Base-by-base conservation (phyloP, 2,113 vertebrate species). In the Cairina moschata region DNA sequence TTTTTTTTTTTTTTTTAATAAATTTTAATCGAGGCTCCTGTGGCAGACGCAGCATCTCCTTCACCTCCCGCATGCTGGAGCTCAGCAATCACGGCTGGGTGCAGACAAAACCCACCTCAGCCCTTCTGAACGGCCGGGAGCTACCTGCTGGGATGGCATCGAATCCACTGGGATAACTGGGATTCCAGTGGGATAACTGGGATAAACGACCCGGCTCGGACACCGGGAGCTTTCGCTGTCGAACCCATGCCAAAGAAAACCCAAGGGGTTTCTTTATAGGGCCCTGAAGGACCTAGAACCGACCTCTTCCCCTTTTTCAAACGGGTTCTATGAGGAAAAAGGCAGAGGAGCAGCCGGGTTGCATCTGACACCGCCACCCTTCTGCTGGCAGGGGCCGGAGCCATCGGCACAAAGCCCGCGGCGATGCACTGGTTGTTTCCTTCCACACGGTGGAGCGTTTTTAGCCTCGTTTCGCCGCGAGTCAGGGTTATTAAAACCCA, bases 161-260 rank as follows among this genome's bases (percentile, higher is more conserved):
- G 2, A 52, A 20, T 54, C 80, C 48, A 3, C 3, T 0, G 10
- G 79, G 66, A 38, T 85, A 17, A 42, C 13, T 0, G 10, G 79
- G 66, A 52, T 22, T 54, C 80, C 48, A 3, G 3, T 0, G 10
- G 79, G 66, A 38, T 85, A 17, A 42, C 13, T 0, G 10, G 79
- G 66, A 42, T 82, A 17, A 42, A 48, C 46, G 46, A 21, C 13
- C 14, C 1, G 3, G 16, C 5, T 0, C 1, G n/a, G 77, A 52
- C 58, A 28, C 5, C 0, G 0, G 11, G 18, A 2, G 6, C 46
- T n/a, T 8, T 8, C 17, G 10, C 3, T 32, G 3, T 3, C 34
- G 18, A 71, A 56, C 0, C 55, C 44, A 7, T 55, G 22, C 5
- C 46, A 22, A 22, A 21, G 46, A 48, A 48, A 48, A 48, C 46